phyloP scores from a whole-genome alignment of 2,888 invertebrate genomes.

The Hemithea aestivaria region DNA sequence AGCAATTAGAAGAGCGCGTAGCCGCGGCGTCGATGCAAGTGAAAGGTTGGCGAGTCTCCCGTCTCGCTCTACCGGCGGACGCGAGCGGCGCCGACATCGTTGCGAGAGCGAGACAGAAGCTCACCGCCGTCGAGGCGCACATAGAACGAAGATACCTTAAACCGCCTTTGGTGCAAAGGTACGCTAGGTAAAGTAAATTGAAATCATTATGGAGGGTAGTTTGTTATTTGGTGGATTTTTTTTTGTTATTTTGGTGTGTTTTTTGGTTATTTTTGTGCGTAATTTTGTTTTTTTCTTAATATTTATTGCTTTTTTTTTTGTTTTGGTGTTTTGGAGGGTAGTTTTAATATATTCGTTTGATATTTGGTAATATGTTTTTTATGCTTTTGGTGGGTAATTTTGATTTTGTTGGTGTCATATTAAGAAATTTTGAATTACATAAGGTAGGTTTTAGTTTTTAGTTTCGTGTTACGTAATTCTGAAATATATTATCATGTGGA shows the following conservation, averaged over 20 bases:
- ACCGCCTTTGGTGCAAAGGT: constrained; percentile 88
- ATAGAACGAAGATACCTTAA: constrained; percentile 96
- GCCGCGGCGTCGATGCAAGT: constrained; percentile 93
- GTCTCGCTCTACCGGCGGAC: constrained; percentile 69
- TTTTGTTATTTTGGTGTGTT: constrained; percentile 8
- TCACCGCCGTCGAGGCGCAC: constrained; percentile 91
- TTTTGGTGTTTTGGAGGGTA: too few relatives aligned
- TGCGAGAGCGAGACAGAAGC: constrained; percentile 83
- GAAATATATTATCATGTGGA: too few relatives aligned
- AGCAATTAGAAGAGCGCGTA: constrained; percentile 92
- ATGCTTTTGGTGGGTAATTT: too few relatives aligned
- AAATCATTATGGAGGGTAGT: constrained; percentile 19
- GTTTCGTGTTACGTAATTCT: too few relatives aligned
- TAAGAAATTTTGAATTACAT: too few relatives aligned
- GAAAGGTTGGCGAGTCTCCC: constrained; percentile 88
- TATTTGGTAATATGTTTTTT: too few relatives aligned
- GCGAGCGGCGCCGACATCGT: constrained; percentile 79
- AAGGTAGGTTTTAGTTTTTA: too few relatives aligned
- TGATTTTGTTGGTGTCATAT: too few relatives aligned
- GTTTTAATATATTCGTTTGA: too few relatives aligned
- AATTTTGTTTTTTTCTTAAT: too few relatives aligned
- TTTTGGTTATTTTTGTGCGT: too few relatives aligned
- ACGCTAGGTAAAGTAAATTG: constrained; percentile 57
- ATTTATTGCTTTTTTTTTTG: too few relatives aligned
- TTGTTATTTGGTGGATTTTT: constrained; percentile 6